These are phyloP conservation scores for Nymphicus hollandicus DNA, from an alignment of 2,113 vertebrate species.

Conservation along the genomic window DNA sequence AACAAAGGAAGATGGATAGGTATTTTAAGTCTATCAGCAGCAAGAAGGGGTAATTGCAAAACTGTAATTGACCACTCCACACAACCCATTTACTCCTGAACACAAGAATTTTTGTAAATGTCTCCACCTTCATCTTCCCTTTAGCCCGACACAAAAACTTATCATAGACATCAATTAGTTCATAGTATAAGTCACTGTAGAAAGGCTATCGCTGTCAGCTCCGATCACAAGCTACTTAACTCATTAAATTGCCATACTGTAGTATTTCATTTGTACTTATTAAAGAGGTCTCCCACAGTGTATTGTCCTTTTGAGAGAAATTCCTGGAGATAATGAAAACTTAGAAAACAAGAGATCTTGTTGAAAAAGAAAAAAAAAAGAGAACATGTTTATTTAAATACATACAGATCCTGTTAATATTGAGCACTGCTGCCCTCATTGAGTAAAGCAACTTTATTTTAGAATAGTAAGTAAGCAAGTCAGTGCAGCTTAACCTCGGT, in stretches of 20 bases:
- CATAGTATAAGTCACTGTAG: background rate
- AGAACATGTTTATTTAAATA: background rate
- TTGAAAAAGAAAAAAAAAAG: background rate
- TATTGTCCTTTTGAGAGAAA: background rate
- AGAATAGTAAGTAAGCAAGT: background rate
- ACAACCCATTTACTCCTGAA: background rate
- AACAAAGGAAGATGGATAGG: background rate
- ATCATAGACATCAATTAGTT: background rate
- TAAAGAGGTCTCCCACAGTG: background rate
- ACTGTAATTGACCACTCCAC: background rate
- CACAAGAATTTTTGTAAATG: background rate
- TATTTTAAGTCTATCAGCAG: background rate
- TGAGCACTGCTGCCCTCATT: background rate
- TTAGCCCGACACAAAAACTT: background rate
- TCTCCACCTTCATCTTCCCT: background rate
- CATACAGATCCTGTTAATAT: background rate
- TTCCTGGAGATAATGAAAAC: background rate
- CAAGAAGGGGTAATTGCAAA: background rate
- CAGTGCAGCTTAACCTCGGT: background rate
- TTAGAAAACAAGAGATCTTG: background rate
- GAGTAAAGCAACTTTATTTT: background rate
- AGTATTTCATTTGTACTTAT: background rate
- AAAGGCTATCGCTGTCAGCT: background rate
- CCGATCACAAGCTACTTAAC: background rate
- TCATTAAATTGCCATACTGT: background rate